Conservation (phyloP, 2,888 invertebrate genomes). For the Drosophila differens region DNA sequence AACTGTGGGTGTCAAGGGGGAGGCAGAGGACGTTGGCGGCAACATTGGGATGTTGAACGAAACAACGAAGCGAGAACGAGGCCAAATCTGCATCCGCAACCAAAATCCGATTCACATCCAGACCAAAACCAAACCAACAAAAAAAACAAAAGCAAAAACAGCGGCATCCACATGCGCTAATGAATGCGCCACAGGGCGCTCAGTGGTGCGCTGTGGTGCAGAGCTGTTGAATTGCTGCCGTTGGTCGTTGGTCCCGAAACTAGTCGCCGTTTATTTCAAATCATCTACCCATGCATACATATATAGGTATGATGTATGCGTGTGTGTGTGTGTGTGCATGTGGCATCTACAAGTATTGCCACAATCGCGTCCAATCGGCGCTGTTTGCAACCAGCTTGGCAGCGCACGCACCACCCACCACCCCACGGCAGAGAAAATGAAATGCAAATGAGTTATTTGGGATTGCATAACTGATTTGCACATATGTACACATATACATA, state of each 20-base stretch:
- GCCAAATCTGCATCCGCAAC: slow-evolving; percentile 58
- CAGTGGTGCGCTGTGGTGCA: slow-evolving; percentile 8
- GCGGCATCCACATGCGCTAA: slow-evolving; percentile 60
- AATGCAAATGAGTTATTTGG: slow-evolving; percentile 31
- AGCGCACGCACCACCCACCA: slow-evolving; percentile 27
- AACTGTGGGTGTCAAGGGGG: not conserved
- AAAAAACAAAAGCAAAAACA: not conserved
- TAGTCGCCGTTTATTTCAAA: slow-evolving; percentile 65
- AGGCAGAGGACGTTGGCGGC: not conserved
- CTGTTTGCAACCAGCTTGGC: slow-evolving; percentile 35
- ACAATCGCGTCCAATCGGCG: slow-evolving; percentile 75
- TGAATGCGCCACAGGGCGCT: slow-evolving; percentile 57
- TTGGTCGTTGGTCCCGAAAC: slow-evolving; percentile 56
- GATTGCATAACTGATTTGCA: slow-evolving; percentile 9
- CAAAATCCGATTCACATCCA: slow-evolving; percentile 31
- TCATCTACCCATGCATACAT: slow-evolving; percentile 38
- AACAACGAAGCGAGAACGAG: slow-evolving; percentile 63
- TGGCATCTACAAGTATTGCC: slow-evolving; percentile 46
- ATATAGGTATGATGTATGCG: not conserved
- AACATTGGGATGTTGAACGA: slow-evolving; percentile 41
- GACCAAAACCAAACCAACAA: slow-evolving; percentile 11
- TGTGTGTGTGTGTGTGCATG: slow-evolving; percentile 19
- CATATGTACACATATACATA: not conserved
- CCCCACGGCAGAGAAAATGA: slow-evolving; percentile 1
- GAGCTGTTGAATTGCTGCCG: slow-evolving; percentile 62